These are phyloP conservation scores for Chrysotoxum bicinctum DNA, from an alignment of 2,888 invertebrate species.

Conservation along the genomic window DNA sequence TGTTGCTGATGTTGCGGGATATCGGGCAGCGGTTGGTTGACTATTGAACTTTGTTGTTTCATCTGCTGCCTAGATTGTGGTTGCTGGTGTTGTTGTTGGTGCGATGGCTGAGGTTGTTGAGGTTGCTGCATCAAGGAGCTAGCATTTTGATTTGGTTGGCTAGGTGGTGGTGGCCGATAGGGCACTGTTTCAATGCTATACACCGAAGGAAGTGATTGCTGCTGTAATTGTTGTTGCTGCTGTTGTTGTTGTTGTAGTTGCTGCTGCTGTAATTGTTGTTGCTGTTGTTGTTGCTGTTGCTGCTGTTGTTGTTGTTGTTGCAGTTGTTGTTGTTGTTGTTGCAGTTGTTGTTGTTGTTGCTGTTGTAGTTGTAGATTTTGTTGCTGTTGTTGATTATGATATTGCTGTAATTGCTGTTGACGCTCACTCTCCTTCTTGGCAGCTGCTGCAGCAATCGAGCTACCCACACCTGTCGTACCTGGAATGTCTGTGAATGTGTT, in stretches of 20 bases:
- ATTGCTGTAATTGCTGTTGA: constrained; percentile 72
- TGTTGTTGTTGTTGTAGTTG: constrained; percentile 71
- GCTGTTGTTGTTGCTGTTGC: constrained; percentile 75
- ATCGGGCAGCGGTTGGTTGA: constrained; percentile 82
- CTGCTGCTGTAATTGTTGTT: constrained; percentile 75
- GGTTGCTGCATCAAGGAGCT: constrained; percentile 66
- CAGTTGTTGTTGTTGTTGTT: constrained; percentile 74
- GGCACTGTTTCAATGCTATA: constrained; percentile 81
- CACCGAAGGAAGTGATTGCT: constrained; percentile 79
- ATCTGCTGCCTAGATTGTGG: constrained; percentile 61
- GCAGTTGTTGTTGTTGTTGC: constrained; percentile 75
- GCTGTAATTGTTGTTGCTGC: constrained; percentile 64
- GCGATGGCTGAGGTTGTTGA: constrained; percentile 70
- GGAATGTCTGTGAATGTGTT: constrained; percentile 81
- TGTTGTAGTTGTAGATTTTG: constrained; percentile 73
- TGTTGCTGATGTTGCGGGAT: constrained; percentile 77
- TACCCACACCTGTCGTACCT: constrained; percentile 81
- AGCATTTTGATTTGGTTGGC: constrained; percentile 56
- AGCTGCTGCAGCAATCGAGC: constrained; percentile 76
- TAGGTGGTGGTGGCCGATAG: constrained; percentile 74
- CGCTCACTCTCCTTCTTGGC: constrained; percentile 77
- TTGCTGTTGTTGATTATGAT: constrained; percentile 75
- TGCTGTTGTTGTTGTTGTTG: constrained; percentile 75
- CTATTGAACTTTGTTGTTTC: constrained; percentile 78
- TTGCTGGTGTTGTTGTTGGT: constrained; percentile 71